Conservation (phyloP, 1,140 invertebrate species). For the Magallana ariakensis region DNA sequence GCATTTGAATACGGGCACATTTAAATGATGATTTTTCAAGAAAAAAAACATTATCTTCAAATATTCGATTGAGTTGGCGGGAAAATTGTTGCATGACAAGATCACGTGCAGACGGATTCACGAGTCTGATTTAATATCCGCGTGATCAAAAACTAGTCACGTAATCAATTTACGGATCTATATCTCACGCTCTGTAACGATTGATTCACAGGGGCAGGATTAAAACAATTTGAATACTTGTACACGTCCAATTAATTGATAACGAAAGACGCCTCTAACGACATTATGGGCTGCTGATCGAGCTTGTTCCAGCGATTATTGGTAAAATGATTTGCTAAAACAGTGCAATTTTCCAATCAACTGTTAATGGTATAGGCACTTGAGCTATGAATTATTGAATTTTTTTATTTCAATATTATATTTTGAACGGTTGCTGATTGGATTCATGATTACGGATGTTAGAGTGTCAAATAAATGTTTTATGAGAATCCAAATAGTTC, state of each 20-base stretch:
- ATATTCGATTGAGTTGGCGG: not conserved
- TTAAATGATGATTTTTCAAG: not conserved
- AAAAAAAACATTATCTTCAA: not conserved
- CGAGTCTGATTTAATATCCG: slow-evolving; percentile 23
- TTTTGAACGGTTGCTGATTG: not conserved
- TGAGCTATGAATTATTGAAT: not conserved
- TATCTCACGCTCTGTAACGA: slow-evolving; percentile 27
- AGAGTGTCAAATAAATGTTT: too few species aligned
- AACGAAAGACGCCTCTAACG: slow-evolving; percentile 9
- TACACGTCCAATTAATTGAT: slow-evolving; percentile 35
- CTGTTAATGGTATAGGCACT: not conserved
- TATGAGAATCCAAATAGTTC: too few species aligned
- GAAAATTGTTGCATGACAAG: slow-evolving; percentile 14
- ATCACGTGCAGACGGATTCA: slow-evolving; percentile 14
- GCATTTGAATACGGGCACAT: too few species aligned
- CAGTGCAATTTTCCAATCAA: slow-evolving; percentile 7
- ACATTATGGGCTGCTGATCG: slow-evolving; percentile 11
- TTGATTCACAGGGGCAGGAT: slow-evolving; percentile 23
- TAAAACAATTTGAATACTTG: slow-evolving; percentile 37
- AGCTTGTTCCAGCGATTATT: slow-evolving; percentile 26
- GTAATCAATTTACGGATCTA: slow-evolving; percentile 35
- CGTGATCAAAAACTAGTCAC: slow-evolving; percentile 22
- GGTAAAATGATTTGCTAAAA: slow-evolving; percentile 30
- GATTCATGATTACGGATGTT: too few species aligned
- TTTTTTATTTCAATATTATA: not conserved